These are phyloP conservation scores for Sphyrna mokarran DNA, from an alignment of 2,113 vertebrate genomes.

Conservation along the genomic window DNA sequence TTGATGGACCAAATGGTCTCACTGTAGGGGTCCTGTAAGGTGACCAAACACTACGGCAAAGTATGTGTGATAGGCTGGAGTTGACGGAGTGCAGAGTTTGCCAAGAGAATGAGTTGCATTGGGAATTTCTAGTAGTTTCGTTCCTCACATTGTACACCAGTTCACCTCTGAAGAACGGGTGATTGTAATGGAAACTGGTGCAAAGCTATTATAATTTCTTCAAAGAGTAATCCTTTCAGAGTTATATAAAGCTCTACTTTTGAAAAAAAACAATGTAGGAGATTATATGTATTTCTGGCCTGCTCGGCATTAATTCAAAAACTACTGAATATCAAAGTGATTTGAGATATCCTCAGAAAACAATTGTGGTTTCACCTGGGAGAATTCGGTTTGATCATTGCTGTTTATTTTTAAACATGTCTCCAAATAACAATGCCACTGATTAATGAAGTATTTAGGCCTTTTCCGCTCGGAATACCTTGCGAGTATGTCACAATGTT, in stretches of 20 bases:
- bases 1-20: no score
- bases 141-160: not conserved
- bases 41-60: not conserved
- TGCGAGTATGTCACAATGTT: not conserved
- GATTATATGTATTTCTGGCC: not conserved
- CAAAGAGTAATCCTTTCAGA: not conserved
- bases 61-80: not conserved
- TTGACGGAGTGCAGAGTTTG: not conserved
- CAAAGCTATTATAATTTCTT: not conserved
- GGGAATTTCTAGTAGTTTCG: not conserved
- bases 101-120: not conserved
- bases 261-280: not conserved
- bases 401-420: not conserved
- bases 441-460: not conserved
- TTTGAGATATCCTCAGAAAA: not conserved
- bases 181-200: not conserved
- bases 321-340: not conserved
- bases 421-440: not conserved
- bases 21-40: no score
- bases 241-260: not conserved
- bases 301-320: not conserved
- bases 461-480: not conserved
- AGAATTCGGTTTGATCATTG: not conserved
- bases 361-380: not conserved
- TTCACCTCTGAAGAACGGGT: not conserved